phyloP scores from a whole-genome alignment of 2,797 vertebrate genomes.

The Gobionotothen gibberifrons region DNA sequence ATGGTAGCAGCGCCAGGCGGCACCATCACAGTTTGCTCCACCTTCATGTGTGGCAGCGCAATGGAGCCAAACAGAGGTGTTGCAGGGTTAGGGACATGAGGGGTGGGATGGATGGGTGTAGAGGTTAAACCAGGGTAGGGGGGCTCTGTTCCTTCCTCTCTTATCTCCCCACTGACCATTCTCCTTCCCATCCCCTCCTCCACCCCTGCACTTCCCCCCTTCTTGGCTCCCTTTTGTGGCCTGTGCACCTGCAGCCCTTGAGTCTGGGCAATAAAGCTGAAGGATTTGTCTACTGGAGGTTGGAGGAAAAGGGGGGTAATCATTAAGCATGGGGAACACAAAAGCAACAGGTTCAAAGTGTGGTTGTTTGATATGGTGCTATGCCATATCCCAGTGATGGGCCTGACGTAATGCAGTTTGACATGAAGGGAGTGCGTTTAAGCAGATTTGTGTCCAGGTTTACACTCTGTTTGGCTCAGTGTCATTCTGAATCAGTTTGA shows the following conservation, averaged over 20 bases:
- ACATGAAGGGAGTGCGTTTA: constrained; percentile 77
- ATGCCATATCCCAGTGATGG: constrained; percentile 61
- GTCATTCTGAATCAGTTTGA: constrained; percentile 74
- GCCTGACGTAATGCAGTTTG: constrained; percentile 76
- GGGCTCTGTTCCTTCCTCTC: constrained; percentile 73
- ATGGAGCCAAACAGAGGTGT: constrained; percentile 57
- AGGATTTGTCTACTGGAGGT: constrained; percentile 81
- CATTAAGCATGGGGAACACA: constrained; percentile 71
- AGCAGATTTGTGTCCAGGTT: constrained; percentile 80
- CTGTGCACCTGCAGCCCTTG: constrained; percentile 83
- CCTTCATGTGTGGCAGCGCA: constrained; percentile 75
- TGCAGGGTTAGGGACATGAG: constrained; percentile 43
- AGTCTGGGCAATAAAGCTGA: constrained; percentile 82
- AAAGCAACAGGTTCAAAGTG: constrained; percentile 79
- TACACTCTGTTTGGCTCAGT: constrained; percentile 74
- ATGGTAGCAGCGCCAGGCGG: constrained; percentile 72
- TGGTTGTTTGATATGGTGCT: constrained; percentile 61
- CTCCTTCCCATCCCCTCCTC: constrained; percentile 70
- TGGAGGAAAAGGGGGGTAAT: constrained; percentile 68
- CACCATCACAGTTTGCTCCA: constrained; percentile 57
- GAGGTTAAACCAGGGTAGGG: constrained; percentile 70
- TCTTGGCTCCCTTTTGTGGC: constrained; percentile 72
- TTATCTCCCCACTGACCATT: constrained; percentile 77
- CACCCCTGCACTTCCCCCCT: constrained; percentile 10
- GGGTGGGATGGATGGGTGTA: constrained; percentile 63